Percentiles rank a stretch among this genome's conserved stretches.
Conservation (phyloP, 2,113 vertebrate genomes). For the Scytalopus superciliaris region DNA sequence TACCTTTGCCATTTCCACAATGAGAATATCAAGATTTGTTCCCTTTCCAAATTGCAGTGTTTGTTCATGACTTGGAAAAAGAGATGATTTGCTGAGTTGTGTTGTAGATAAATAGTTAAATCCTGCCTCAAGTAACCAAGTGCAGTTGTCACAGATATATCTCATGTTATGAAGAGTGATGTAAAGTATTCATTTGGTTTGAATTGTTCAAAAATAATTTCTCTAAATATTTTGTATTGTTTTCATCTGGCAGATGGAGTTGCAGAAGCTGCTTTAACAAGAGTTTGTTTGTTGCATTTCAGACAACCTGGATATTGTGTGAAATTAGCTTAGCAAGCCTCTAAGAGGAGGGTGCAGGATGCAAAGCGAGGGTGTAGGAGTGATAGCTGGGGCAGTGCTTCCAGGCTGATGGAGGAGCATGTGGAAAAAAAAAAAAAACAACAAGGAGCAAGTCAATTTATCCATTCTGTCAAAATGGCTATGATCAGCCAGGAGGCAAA, state of each 20-base stretch:
- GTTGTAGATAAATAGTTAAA: background rate
- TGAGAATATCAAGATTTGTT: background rate
- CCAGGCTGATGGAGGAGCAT: background rate
- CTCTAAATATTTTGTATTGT: slow-evolving; percentile 27
- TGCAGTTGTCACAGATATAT: background rate
- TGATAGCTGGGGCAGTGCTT: background rate
- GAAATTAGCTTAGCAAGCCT: slow-evolving; percentile 1
- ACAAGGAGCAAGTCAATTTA: slow-evolving; percentile 44
- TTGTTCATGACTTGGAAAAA: background rate
- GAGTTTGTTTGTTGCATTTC: slow-evolving; percentile 7
- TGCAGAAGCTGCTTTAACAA: slow-evolving; percentile 3
- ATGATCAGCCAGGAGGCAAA: slow-evolving; percentile 62
- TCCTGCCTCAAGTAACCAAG: background rate
- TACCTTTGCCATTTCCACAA: background rate
- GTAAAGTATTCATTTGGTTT: background rate
- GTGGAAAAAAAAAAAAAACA: background rate
- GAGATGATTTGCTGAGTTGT: background rate
- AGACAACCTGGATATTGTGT: slow-evolving; percentile 8
- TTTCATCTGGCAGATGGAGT: slow-evolving; percentile 39
- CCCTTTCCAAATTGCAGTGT: background rate
- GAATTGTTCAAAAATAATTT: slow-evolving; percentile 8
- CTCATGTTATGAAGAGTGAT: background rate
- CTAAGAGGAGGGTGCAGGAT: background rate
- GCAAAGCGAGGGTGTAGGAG: background rate
- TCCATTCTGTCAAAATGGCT: slow-evolving; percentile 62